phyloP scores from a whole-genome alignment of 2,113 vertebrate genomes.

The Steatornis caripensis region DNA sequence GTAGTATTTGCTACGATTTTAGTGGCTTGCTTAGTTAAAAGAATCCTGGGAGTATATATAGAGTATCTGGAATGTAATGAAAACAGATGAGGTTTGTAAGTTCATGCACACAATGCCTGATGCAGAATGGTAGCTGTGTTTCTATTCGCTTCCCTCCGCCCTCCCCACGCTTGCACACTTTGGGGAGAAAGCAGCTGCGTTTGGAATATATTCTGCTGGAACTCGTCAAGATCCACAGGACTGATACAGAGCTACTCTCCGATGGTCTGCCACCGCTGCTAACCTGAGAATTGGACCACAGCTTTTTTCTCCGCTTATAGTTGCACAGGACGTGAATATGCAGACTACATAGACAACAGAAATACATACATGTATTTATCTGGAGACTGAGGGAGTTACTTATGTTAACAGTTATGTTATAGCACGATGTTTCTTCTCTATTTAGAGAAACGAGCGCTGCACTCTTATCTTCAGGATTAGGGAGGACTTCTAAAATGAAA shows the following conservation, averaged over 20 bases:
- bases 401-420: not conserved
- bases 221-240: not conserved
- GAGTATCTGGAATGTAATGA: not conserved
- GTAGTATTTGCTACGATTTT: not conserved
- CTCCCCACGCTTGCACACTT: rapidly evolving
- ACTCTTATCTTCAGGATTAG: not conserved
- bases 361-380: not conserved
- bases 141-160: not conserved
- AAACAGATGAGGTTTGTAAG: not conserved
- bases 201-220: not conserved
- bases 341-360: not conserved
- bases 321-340: not conserved
- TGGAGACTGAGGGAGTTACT: not conserved
- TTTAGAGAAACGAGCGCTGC: not conserved
- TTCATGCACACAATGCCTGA: too few relatives aligned
- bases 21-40: not conserved
- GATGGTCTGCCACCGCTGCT: not conserved
- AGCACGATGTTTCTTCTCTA: not conserved
- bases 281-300: not conserved
- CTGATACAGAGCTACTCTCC: not conserved
- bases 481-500: not conserved
- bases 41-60: not conserved
- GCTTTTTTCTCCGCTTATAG: not conserved
- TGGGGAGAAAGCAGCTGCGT: not conserved
- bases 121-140: not conserved